phyloP scores from a whole-genome alignment of 2,797 vertebrate genomes.

The Eulemur rubriventer region DNA sequence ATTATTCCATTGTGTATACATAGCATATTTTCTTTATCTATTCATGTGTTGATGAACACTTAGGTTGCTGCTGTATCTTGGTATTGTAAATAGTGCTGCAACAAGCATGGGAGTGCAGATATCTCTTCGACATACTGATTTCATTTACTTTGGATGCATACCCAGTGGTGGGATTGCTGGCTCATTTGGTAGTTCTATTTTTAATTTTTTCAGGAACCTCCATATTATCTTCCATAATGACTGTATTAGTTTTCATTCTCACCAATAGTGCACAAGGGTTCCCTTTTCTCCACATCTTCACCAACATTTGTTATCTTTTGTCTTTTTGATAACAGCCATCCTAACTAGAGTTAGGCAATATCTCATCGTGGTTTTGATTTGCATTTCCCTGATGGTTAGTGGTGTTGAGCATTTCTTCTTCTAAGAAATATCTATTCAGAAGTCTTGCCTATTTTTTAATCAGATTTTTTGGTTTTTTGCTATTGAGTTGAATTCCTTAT shows the following conservation, averaged over 20 bases:
- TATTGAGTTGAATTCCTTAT: neutral
- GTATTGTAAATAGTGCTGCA: neutral
- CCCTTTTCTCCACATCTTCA: neutral
- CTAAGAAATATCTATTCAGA: neutral
- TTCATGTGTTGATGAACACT: neutral
- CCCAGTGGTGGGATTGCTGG: neutral
- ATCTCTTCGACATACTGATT: neutral
- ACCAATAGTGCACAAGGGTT: neutral
- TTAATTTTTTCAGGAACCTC: neutral
- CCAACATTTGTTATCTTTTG: neutral
- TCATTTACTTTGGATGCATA: neutral
- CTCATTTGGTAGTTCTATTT: neutral
- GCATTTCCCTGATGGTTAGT: neutral
- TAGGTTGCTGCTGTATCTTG: neutral
- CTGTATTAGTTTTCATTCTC: neutral
- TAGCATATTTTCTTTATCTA: neutral
- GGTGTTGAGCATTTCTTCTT: neutral
- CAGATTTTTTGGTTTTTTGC: neutral
- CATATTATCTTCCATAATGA: neutral
- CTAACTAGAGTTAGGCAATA: neutral
- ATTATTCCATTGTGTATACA: neutral
- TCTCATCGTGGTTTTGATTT: neutral
- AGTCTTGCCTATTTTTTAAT: neutral
- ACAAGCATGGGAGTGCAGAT: neutral
- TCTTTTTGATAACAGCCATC: neutral